Conservation (phyloP, 2,797 vertebrate genomes). For the Scolopax bukidnonensis region DNA sequence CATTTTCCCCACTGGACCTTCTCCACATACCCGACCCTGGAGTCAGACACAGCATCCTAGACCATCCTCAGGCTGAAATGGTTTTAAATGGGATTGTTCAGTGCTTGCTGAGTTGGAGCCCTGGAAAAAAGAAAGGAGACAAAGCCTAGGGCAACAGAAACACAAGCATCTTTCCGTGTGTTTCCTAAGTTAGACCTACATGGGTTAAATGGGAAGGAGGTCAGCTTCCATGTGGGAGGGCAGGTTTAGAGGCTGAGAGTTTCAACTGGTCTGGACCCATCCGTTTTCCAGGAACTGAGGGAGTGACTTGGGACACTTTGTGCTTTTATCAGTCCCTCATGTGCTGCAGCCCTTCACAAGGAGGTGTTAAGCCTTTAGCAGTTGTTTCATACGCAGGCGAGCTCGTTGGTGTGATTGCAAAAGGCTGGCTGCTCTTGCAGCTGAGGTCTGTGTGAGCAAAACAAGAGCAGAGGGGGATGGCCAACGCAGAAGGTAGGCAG, state of each 20-base stretch:
- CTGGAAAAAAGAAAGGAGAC: not conserved
- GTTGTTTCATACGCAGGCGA: not conserved
- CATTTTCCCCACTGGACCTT: not conserved
- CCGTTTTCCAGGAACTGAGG: constrained; percentile 24
- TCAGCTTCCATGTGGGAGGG: not conserved
- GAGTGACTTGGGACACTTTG: not conserved
- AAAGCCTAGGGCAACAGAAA: not conserved
- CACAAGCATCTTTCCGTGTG: not conserved
- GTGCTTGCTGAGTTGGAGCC: not conserved
- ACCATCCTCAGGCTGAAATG: not conserved
- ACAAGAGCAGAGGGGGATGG: not conserved
- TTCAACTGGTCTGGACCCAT: not conserved
- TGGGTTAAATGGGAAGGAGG: not conserved
- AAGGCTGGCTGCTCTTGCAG: not conserved
- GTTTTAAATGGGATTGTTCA: not conserved
- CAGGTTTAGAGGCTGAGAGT: not conserved
- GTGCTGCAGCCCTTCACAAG: not conserved
- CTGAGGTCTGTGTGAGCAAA: not conserved
- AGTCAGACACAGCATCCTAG: not conserved
- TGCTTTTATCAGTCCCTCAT: not conserved
- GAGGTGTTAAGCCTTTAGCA: not conserved
- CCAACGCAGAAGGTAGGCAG: not conserved
- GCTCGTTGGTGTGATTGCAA: not conserved
- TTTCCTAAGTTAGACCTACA: not conserved
- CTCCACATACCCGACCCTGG: not conserved